Base-by-base conservation (phyloP, 2,113 vertebrate genomes). In the Falcunculus frontatus region DNA sequence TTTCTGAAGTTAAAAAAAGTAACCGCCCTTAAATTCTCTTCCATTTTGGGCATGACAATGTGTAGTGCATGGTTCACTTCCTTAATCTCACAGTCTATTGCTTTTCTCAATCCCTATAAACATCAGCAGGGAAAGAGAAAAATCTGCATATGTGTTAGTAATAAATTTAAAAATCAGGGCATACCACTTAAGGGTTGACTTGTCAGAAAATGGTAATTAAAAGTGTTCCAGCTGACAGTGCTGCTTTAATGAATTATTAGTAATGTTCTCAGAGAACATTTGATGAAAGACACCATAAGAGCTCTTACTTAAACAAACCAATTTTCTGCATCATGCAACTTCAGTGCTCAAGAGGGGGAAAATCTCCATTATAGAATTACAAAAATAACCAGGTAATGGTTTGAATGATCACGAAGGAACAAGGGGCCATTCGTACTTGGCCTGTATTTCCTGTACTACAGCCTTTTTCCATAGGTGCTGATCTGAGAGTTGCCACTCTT, bases 221-320 rank as follows among this genome's bases (percentile, higher is more conserved):
- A 93, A 93, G 52, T 56, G 88, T 93, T 95, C 95, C 92, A 89
- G 85, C 60, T 81, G 76, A 94, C 93, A 94, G 93, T 88, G 83
- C 83, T 93, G 44, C 60, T 95, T 92, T 96, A 94, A 96, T 93
- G 95, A 96, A 95, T 96, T 95, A 93, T 96, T 93, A 90, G 93
- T n/a, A 81, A 81, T 50, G 76, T 94, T 94, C 92, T 90, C 18
- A 0, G 69, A 90, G 85, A 84, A 59, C 72, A 44, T 75, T 53
- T 63, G 88, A 95, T 74, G 85, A 84, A 77, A 85, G 46, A 70
- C 84, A 84, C 68, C 11, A 0, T 60, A 77, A 93, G 85, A 92
- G 64, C 85, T 94, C 69, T 88, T 90, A 56, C 59, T 96, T 59
- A 96, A 96, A 91, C 84, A 87, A 84, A 92, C 82, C 88, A 64